Conservation (phyloP, 2,113 vertebrate genomes). For the Prinia subflava region DNA sequence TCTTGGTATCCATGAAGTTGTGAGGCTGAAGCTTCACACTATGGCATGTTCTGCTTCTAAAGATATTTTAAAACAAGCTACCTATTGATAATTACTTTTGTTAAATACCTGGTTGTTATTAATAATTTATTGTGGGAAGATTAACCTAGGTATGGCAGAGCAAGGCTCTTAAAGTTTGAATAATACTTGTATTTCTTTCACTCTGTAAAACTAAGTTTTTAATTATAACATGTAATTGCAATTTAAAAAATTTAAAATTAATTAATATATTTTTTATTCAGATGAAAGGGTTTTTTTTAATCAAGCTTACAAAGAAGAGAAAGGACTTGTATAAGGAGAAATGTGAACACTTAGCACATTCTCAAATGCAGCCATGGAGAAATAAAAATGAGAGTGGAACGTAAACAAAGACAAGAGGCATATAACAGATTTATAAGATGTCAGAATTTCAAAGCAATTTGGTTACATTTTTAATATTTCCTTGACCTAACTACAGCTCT, state of each 20-base stretch:
- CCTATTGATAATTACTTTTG: background rate
- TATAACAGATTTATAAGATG: background rate
- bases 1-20: background rate
- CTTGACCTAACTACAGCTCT: background rate
- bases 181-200: background rate
- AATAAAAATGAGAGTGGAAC: background rate
- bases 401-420: background rate
- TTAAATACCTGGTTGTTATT: background rate
- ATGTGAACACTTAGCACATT: background rate
- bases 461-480: background rate
- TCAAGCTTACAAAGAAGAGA: background rate
- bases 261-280: background rate
- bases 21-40: background rate
- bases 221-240: background rate
- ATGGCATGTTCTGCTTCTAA: background rate
- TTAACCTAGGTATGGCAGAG: background rate
- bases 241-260: background rate
- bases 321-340: background rate
- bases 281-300: background rate
- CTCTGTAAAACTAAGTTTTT: background rate
- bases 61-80: background rate
- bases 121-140: background rate
- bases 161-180: background rate
- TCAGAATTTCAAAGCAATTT: background rate
- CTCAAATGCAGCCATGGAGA: background rate